Base-by-base conservation (phyloP, 92 coral and sea anemone species). In the Montipora capitata region DNA sequence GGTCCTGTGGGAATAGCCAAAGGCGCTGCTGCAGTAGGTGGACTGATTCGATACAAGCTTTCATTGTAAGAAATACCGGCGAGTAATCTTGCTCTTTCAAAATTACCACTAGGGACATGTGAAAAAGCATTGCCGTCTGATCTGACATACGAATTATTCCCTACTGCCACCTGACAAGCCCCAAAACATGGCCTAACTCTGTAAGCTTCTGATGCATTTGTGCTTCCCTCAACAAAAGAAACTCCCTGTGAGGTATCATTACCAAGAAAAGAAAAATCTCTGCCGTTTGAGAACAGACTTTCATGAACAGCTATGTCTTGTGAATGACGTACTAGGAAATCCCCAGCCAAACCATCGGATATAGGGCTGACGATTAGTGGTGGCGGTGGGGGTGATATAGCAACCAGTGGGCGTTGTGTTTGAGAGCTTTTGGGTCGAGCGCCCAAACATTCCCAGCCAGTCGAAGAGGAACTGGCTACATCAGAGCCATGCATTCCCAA, bases 351-450 rank as follows among this genome's bases (percentile, higher is more conserved):
- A 17, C 87, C 87, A 62, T 12, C 45, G 4, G 79, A 38, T 38
- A 54, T n/a, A 65, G 74, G 65, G n/a, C 9, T 39, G 40, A 12
- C 1, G 4, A 49, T 40, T 27, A 44, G 61, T 20, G 72, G 72
- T 6, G 12, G 44, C 14, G 40, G 10, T 15, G 62, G 59, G 4
- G 16, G 40, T 12, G 44, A 45, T 5, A 27, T 27, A 27, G 1
- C 35, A 27, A 3, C 16, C 14, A 0, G 57, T 12, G 70, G 8
- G 0, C 12, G 40, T 17, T 72, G 77, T 1, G 17, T 3, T 44
- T 16, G 41, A 17, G 18, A 2, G 57, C 56, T 52, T 52, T 62
- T 83, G 41, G 87, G 87, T 83, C 79, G 63, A 5, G 87, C 87
- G 11, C 87, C 87, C 8, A 17, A 35, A 5, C 61, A 49, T 11